phyloP scores from a whole-genome alignment of 1,140 invertebrate genomes.

The Plodia interpunctella region DNA sequence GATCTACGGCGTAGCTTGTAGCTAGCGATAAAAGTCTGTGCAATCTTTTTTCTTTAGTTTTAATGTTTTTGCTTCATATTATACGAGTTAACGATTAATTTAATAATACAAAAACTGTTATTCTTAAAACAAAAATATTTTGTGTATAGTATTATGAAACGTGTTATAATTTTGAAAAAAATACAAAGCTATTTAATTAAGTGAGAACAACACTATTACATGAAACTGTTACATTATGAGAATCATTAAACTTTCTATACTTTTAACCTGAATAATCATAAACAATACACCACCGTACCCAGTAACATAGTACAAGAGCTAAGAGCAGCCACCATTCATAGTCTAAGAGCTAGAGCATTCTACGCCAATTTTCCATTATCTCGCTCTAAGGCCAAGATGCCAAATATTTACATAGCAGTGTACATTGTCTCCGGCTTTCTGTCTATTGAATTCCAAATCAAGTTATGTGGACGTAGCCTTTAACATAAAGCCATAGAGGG shows the following conservation, averaged over 20 bases:
- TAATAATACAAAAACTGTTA: too few species aligned
- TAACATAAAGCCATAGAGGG: not conserved
- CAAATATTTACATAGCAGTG: slow-evolving; percentile 63
- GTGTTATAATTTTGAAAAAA: too few species aligned
- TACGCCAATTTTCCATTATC: slow-evolving; percentile 64
- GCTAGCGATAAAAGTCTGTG: slow-evolving; percentile 5
- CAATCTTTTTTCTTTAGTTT: too few species aligned
- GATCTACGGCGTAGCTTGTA: slow-evolving; percentile 43
- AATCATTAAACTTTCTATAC: too few species aligned
- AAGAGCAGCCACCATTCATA: slow-evolving; percentile 42
- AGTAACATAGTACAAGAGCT: slow-evolving; percentile 26
- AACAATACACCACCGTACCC: not conserved
- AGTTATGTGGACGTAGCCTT: not conserved
- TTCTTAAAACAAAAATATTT: too few species aligned
- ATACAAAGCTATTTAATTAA: too few species aligned
- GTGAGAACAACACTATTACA: too few species aligned
- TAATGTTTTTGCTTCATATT: too few species aligned
- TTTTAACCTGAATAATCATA: not conserved
- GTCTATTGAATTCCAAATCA: slow-evolving; percentile 5
- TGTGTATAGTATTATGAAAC: too few species aligned
- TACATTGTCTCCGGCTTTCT: slow-evolving; percentile 37
- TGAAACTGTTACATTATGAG: too few species aligned
- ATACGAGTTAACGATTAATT: too few species aligned
- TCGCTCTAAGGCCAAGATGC: slow-evolving; percentile 44
- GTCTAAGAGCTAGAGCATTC: slow-evolving; percentile 46